Percentiles rank a stretch among this genome's conserved stretches.
Conservation (phyloP, 2,113 vertebrate species). For the Elephas maximus region DNA sequence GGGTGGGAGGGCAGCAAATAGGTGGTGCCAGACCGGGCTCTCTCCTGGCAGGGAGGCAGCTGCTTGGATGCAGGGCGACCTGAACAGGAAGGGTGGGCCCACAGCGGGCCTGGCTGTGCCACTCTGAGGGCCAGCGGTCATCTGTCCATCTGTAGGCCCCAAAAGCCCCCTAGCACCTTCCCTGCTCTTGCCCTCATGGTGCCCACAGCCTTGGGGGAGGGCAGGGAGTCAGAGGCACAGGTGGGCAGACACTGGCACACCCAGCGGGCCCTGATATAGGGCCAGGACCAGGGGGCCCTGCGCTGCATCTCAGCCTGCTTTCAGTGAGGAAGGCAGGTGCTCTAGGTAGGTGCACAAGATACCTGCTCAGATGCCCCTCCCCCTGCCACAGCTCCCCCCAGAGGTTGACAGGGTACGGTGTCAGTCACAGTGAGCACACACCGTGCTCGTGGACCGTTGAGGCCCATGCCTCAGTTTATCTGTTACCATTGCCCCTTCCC, state of each 20-base stretch:
- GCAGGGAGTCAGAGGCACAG: accelerated
- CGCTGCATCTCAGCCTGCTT: background rate
- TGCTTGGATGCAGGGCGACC: background rate
- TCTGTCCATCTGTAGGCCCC: accelerated
- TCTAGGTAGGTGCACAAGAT: too few relatives aligned
- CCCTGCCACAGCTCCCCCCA: background rate
- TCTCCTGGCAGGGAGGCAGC: background rate
- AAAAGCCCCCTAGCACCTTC: background rate
- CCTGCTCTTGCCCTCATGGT: accelerated
- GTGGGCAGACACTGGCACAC: background rate
- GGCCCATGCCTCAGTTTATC: background rate
- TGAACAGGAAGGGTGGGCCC: background rate
- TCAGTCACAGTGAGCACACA: background rate
- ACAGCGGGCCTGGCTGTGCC: background rate
- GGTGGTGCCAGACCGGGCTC: accelerated
- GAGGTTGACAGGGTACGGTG: too few relatives aligned
- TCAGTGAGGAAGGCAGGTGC: background rate
- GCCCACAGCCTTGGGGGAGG: background rate
- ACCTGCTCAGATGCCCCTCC: background rate
- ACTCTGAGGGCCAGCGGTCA: background rate
- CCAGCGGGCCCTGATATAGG: background rate
- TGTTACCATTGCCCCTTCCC: accelerated
- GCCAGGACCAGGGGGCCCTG: background rate
- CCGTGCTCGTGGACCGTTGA: background rate
- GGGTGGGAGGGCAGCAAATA: accelerated